These are phyloP conservation scores for Agrotis ipsilon DNA, from an alignment of 2,888 invertebrate genomes.

Conservation along the genomic window DNA sequence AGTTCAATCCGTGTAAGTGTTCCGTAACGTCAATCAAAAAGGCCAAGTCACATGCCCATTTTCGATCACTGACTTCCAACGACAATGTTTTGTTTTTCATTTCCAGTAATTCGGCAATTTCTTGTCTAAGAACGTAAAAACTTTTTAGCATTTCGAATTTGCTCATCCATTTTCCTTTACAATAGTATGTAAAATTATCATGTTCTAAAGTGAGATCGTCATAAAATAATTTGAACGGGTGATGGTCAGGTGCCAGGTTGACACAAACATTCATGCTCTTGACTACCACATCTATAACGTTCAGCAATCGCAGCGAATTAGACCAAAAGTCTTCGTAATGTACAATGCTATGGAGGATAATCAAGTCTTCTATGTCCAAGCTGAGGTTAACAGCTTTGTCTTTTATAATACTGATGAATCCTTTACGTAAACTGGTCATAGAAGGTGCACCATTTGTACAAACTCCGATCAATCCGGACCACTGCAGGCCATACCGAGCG, in stretches of 20 bases:
- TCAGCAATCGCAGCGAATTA: neutral
- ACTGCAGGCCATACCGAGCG: neutral
- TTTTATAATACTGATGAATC: slow-evolving; percentile 5
- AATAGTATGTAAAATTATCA: neutral
- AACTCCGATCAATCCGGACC: neutral
- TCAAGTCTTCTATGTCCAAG: neutral
- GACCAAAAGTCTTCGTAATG: slow-evolving; percentile 3
- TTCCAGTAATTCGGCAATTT: slow-evolving; percentile 3
- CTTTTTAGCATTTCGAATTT: neutral
- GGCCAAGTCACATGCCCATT: neutral
- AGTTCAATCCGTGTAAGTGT: neutral
- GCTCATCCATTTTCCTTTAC: slow-evolving; percentile 1
- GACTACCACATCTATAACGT: neutral
- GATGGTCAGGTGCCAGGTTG: neutral
- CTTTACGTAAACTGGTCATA: slow-evolving; percentile 1
- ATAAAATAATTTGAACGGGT: slow-evolving; percentile 1
- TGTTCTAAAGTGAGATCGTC: neutral
- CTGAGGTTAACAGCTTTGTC: neutral
- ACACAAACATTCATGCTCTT: neutral
- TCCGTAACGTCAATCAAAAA: slow-evolving; percentile 1
- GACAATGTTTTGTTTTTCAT: neutral
- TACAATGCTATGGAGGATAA: slow-evolving; percentile 5
- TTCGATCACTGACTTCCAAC: neutral
- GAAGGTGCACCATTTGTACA: neutral
- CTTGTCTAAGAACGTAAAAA: neutral